These are phyloP conservation scores for Malacosoma neustria DNA, from an alignment of 2,888 invertebrate genomes.

Conservation along the genomic window DNA sequence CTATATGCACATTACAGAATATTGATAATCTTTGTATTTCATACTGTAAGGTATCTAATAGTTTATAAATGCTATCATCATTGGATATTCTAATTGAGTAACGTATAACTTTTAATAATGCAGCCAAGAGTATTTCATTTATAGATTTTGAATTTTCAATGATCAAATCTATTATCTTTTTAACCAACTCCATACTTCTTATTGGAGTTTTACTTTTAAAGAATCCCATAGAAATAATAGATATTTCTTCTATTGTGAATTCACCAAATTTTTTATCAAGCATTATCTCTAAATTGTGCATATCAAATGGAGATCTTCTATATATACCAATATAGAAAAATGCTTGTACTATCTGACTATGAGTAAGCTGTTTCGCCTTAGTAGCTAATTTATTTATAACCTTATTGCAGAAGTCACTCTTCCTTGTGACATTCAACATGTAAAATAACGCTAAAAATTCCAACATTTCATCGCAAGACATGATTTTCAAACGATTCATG, in stretches of 20 bases:
- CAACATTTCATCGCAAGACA: slow-evolving; percentile 73
- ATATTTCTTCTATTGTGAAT: slow-evolving; percentile 79
- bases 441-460: slow-evolving; percentile 78
- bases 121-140: slow-evolving; percentile 78
- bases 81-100: slow-evolving; percentile 64
- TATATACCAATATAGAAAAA: slow-evolving; percentile 79
- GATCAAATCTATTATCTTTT: slow-evolving; percentile 66
- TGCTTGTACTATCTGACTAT: slow-evolving; percentile 78
- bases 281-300: slow-evolving; percentile 79
- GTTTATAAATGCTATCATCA: slow-evolving; percentile 55
- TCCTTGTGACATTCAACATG: slow-evolving; percentile 66
- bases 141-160: slow-evolving; percentile 65
- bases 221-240: slow-evolving; percentile 83
- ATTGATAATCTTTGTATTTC: slow-evolving; percentile 76
- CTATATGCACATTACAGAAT: slow-evolving; percentile 78
- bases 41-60: slow-evolving; percentile 69
- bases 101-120: slow-evolving; percentile 79
- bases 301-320: slow-evolving; percentile 70
- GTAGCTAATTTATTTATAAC: slow-evolving; percentile 69
- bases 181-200: slow-evolving; percentile 58
- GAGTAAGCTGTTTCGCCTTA: slow-evolving; percentile 74
- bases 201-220: slow-evolving; percentile 84
- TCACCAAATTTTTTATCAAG: slow-evolving; percentile 65
- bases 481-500: slow-evolving; percentile 45
- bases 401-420: slow-evolving; percentile 71